These are phyloP conservation scores for Buteo buteo DNA, from an alignment of 2,113 vertebrate species.

Conservation along the genomic window DNA sequence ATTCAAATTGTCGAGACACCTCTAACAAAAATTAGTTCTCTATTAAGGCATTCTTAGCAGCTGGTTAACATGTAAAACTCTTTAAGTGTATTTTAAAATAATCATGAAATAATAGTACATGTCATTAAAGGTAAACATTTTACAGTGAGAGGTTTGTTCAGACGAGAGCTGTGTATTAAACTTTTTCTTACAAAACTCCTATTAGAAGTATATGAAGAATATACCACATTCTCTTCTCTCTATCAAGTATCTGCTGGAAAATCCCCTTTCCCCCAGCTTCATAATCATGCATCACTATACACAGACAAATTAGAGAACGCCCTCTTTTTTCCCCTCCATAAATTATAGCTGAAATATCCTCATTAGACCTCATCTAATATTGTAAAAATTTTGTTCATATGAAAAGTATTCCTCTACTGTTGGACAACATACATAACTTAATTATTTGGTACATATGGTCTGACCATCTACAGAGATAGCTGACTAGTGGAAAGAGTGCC, in stretches of 20 bases:
- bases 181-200: slow-evolving; percentile 72
- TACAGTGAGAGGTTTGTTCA: slow-evolving; percentile 73
- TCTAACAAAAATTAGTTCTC: slow-evolving; percentile 87
- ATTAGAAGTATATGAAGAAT: slow-evolving; percentile 45
- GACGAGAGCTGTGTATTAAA: slow-evolving; percentile 70
- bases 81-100: slow-evolving; percentile 84
- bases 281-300: not conserved
- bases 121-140: slow-evolving; percentile 84
- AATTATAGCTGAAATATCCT: not conserved
- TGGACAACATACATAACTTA: not conserved
- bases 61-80: slow-evolving; percentile 84
- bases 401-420: not conserved
- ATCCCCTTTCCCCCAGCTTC: not conserved
- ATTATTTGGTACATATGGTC: not conserved
- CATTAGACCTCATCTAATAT: not conserved
- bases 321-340: not conserved
- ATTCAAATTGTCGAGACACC: slow-evolving; percentile 85
- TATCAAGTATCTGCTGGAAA: not conserved
- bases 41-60: slow-evolving; percentile 85
- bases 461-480: not conserved
- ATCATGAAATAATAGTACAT: slow-evolving; percentile 82
- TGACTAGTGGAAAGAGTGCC: not conserved
- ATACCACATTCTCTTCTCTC: not conserved
- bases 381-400: not conserved
- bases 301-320: not conserved